Base-by-base conservation (phyloP, 2,888 invertebrate genomes). In the Hedya salicella region DNA sequence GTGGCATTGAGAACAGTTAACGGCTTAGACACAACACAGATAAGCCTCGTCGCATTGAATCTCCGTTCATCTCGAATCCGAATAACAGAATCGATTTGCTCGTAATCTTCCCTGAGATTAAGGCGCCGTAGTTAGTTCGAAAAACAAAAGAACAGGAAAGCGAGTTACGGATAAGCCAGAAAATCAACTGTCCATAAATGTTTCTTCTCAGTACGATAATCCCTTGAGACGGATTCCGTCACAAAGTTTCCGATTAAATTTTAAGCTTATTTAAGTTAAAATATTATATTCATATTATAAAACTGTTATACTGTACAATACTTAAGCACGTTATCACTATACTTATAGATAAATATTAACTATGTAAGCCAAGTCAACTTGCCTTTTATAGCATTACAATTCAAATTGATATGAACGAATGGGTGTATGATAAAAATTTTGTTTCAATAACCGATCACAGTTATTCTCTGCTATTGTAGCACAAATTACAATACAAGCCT, bases 31-130 rank as follows among this genome's bases (percentile, higher is more conserved):
- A 78, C 74, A 73, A 78, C 74, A 78, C 74, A 78, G 80, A 81
- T 81, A 83, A 82, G 77, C 80, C 69, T 70, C 71, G 70, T 76
- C 73, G 74, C 79, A 83, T 86, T 78, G 76, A 83, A 81, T 83
- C 77, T 78, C 75, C 70, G 77, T 77, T 78, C 77, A 79, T 77
- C 77, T 73, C 68, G 71, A 73, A 80, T 82, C 74, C 72, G 78
- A 77, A 79, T 77, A 80, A 79, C 73, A 73, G 78, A 84, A 86
- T 86, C 83, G 80, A 86, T 86, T 85, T 72, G 74, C 78, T 78
- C 77, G 79, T 87, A 85, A 86, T 88, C 85, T 82, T 77, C 70
- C 76, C 70, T 68, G 68, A 77, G 80, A 82, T 84, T 83, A 80
- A 78, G 75, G 73, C 71, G 69, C 67, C 75, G 75, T 75, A 79